phyloP scores from a whole-genome alignment of 2,113 vertebrate genomes.

The Cepphus grylle region DNA sequence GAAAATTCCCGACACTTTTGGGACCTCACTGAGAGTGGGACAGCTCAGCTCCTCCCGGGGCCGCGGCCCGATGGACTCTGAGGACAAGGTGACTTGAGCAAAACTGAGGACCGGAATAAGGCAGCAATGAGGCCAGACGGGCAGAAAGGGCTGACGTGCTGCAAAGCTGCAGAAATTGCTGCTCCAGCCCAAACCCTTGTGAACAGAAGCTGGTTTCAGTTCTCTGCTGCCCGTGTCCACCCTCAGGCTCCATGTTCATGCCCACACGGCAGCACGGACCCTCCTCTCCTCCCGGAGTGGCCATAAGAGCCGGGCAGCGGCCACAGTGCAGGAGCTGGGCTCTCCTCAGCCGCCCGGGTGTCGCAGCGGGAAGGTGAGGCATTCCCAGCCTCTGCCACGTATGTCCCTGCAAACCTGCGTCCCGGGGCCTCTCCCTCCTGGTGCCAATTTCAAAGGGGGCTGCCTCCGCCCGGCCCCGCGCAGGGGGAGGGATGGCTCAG shows the following conservation, averaged over 20 bases:
- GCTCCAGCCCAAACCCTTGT: background rate
- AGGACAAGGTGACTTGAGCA: background rate
- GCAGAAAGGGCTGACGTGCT: background rate
- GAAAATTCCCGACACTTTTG: background rate
- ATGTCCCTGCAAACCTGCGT: rapidly evolving
- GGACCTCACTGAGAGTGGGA: rapidly evolving
- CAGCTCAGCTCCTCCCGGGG: rapidly evolving
- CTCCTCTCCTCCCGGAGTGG: background rate
- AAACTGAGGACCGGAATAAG: rapidly evolving
- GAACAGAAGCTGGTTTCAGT: background rate
- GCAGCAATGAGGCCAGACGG: rapidly evolving
- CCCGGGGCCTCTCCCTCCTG: background rate
- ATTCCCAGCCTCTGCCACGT: background rate
- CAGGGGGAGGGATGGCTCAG: background rate
- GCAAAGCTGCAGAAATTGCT: background rate
- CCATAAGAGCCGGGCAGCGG: background rate
- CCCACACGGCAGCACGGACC: rapidly evolving
- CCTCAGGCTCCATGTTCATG: rapidly evolving
- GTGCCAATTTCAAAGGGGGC: background rate
- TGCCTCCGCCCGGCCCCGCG: background rate
- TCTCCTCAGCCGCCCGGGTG: too few relatives aligned
- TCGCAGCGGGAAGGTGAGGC: background rate
- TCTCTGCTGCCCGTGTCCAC: rapidly evolving
- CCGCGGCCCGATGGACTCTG: rapidly evolving
- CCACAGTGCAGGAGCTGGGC: rapidly evolving